phyloP scores from a whole-genome alignment of 2,113 vertebrate species.

The Tyrannus savana region DNA sequence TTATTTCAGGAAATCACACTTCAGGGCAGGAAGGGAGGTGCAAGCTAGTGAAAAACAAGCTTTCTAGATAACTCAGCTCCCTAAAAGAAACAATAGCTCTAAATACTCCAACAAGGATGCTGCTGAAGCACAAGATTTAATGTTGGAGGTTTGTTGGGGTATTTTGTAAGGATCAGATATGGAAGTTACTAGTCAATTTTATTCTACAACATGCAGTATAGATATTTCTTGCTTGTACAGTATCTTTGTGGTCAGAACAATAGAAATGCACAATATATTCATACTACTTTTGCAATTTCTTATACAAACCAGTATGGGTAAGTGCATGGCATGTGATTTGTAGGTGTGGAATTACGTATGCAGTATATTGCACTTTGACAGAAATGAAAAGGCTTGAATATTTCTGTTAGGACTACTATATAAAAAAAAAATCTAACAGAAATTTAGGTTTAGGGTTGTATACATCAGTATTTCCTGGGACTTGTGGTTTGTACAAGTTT shows the following conservation, averaged over 20 bases:
- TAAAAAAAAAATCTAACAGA: background rate
- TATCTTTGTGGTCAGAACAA: background rate
- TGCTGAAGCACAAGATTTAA: background rate
- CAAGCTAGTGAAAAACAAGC: background rate
- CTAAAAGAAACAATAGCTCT: background rate
- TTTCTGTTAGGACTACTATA: slow-evolving; percentile 39
- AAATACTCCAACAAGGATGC: background rate
- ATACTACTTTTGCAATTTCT: background rate
- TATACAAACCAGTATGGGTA: background rate
- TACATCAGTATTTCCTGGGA: background rate
- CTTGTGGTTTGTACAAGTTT: background rate
- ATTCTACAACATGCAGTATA: background rate
- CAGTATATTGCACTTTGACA: slow-evolving; percentile 65
- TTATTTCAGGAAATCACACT: slow-evolving; percentile 32
- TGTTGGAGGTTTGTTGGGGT: background rate
- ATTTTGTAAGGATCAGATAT: background rate
- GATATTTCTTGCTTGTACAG: background rate
- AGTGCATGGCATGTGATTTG: slow-evolving; percentile 5
- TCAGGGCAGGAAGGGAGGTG: background rate
- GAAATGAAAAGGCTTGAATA: slow-evolving; percentile 12
- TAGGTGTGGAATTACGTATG: slow-evolving; percentile 39
- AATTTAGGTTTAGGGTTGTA: background rate
- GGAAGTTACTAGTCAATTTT: background rate
- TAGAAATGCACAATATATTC: background rate
- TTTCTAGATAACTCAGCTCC: background rate